Conservation (phyloP, 2,888 invertebrate genomes). For the Lycaena phlaeas region DNA sequence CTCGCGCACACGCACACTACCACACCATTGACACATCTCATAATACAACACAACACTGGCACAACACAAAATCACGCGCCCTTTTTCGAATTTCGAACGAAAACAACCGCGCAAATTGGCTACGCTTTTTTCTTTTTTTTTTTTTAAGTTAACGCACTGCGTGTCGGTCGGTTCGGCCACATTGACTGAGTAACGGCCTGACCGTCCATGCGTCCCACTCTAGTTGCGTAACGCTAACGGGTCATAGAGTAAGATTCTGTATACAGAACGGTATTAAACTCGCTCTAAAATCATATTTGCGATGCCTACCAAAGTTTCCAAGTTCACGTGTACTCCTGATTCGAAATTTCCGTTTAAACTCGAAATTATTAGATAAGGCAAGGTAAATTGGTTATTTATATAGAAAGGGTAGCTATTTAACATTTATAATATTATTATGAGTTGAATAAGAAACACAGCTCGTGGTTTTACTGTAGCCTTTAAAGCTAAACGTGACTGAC, state of each 20-base stretch:
- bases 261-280: constrained; percentile 35
- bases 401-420: too few species aligned
- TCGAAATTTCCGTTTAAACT: neutral
- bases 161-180: constrained; percentile 41
- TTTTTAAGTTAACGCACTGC: constrained; percentile 35
- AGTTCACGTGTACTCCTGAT: neutral
- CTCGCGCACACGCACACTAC: constrained; percentile 40
- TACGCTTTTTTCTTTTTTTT: constrained; percentile 27
- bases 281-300: neutral
- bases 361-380: too few species aligned
- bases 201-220: constrained; percentile 47
- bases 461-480: too few species aligned
- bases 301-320: constrained; percentile 1
- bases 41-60: constrained; percentile 24
- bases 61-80: constrained; percentile 10
- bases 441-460: too few species aligned
- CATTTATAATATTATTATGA: too few species aligned
- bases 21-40: constrained; percentile 59
- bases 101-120: constrained; percentile 25
- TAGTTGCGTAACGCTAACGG: constrained; percentile 65
- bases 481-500: too few species aligned
- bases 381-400: too few species aligned
- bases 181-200: constrained; percentile 34
- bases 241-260: constrained; percentile 58
- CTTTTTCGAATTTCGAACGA: constrained; percentile 22